Percentiles rank a stretch among this genome's conserved stretches.
phyloP scores from a whole-genome alignment of 2,113 vertebrate species.

The Ciconia stormi region DNA sequence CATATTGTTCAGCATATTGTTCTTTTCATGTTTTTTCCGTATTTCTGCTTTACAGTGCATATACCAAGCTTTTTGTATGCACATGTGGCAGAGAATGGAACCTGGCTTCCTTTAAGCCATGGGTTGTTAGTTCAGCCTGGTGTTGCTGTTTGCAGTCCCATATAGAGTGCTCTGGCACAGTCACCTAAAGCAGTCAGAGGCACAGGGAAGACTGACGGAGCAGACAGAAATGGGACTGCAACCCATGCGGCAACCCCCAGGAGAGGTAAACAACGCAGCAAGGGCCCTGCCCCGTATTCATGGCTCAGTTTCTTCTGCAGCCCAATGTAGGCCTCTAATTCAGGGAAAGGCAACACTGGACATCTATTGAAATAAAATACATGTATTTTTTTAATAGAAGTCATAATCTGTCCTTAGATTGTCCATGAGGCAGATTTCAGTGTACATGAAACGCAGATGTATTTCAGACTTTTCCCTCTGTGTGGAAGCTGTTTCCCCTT shows the following conservation, averaged over 20 bases:
- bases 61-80: too few relatives aligned
- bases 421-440: not conserved
- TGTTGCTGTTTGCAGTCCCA: not conserved
- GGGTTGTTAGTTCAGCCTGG: not conserved
- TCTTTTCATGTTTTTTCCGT: not conserved
- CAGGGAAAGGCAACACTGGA: not conserved
- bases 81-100: not conserved
- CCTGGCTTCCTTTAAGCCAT: not conserved
- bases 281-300: not conserved
- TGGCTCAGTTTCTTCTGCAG: not conserved
- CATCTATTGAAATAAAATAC: not conserved
- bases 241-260: not conserved
- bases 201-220: too few relatives aligned
- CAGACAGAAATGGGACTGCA: not conserved
- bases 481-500: not conserved
- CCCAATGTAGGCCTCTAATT: not conserved
- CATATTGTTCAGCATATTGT: not conserved
- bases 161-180: not conserved
- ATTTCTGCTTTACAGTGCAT: not conserved
- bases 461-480: not conserved
- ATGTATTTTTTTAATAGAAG: not conserved
- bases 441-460: accelerated
- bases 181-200: not conserved
- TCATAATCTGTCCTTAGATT: not conserved
- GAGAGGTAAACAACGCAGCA: not conserved